A percentile compares a stretch with the other conserved stretches of the same genome.
These are phyloP conservation scores for Acleris holmiana DNA, from an alignment of 2,888 invertebrate species.

Conservation along the genomic window DNA sequence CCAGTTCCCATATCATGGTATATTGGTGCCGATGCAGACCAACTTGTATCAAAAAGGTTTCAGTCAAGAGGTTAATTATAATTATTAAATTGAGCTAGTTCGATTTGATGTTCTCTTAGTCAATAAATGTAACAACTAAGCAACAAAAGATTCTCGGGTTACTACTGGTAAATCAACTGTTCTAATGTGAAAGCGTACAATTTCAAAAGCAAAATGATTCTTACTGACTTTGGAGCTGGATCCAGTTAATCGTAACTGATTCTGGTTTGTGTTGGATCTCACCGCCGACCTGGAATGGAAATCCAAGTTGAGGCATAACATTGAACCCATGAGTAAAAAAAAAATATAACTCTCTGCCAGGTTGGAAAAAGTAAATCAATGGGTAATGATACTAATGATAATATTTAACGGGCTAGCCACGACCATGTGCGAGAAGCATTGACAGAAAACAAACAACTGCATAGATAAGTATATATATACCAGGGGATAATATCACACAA, in stretches of 20 bases:
- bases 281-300: constrained; percentile 80
- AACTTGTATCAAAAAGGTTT: constrained; percentile 26
- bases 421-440: too few species aligned
- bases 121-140: constrained; percentile 28
- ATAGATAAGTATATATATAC: too few species aligned
- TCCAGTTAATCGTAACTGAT: constrained; percentile 83
- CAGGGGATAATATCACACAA: too few species aligned
- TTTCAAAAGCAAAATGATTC: constrained; percentile 88
- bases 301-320: neutral
- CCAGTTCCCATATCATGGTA: constrained; percentile 2
- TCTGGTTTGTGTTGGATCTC: constrained; percentile 80
- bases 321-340: neutral
- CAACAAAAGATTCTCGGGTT: constrained; percentile 27
- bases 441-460: too few species aligned
- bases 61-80: constrained; percentile 10
- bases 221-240: constrained; percentile 99
- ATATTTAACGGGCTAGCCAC: too few species aligned
- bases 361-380: too few species aligned
- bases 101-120: neutral
- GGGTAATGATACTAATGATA: too few species aligned
- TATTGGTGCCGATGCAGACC: constrained; percentile 5
- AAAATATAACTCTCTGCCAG: too few species aligned
- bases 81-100: neutral
- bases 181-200: constrained; percentile 76
- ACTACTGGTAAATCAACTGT: constrained; percentile 50